Conservation (phyloP, 2,888 invertebrate species). For the Orthonychiurus folsomi region DNA sequence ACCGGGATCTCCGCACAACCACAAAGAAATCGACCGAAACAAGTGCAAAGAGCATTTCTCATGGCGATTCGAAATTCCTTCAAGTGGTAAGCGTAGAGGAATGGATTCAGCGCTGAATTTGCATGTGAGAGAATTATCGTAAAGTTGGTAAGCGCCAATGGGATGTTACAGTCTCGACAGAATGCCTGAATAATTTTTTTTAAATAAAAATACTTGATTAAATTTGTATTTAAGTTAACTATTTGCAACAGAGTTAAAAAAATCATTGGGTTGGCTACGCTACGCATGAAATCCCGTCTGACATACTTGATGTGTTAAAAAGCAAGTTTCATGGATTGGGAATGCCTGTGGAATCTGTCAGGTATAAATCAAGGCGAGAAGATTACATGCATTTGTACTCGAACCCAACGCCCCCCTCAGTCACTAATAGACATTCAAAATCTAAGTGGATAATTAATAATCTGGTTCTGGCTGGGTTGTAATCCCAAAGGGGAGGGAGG, state of each 20-base stretch:
- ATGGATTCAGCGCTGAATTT: slow-evolving; percentile 81
- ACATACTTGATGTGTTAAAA: too few relatives aligned
- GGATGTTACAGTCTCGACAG: slow-evolving; percentile 60
- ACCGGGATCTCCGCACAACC: slow-evolving; percentile 25
- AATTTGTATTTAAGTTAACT: background rate
- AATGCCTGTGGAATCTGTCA: too few relatives aligned
- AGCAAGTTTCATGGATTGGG: too few relatives aligned
- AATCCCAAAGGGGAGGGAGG: too few relatives aligned
- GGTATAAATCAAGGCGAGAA: background rate
- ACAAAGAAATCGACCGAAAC: slow-evolving; percentile 32
- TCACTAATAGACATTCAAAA: background rate
- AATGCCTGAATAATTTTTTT: slow-evolving; percentile 52
- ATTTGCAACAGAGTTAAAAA: too few relatives aligned
- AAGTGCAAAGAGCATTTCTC: slow-evolving; percentile 55
- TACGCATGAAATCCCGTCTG: background rate
- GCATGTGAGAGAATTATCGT: slow-evolving; percentile 85
- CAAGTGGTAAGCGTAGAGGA: slow-evolving; percentile 74
- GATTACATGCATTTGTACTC: background rate
- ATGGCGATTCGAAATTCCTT: slow-evolving; percentile 74
- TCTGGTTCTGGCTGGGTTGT: too few relatives aligned
- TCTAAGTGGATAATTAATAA: background rate
- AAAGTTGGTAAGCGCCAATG: slow-evolving; percentile 61
- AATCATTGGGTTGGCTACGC: background rate
- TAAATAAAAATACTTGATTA: background rate
- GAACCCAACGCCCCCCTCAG: background rate